Conservation (phyloP, 2,113 vertebrate genomes). For the crab-eating macaque (Macaca fascicularis) region DNA sequence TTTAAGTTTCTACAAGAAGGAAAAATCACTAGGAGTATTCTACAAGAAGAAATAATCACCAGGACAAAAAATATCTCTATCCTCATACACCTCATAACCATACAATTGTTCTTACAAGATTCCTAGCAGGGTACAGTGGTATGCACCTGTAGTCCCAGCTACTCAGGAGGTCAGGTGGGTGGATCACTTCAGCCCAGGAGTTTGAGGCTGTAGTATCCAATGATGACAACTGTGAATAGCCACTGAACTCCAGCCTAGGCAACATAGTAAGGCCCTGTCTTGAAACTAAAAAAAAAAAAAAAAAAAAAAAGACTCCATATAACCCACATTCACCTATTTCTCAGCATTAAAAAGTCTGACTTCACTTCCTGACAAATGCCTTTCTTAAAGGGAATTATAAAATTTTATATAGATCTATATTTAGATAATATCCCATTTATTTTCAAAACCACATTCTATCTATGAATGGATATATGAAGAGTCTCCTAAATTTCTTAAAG, state of each 20-base stretch:
- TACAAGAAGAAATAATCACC: background rate
- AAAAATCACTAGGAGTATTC: background rate
- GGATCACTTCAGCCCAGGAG: background rate
- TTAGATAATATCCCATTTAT: too few species aligned
- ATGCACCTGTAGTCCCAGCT: background rate
- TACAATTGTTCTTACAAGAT: background rate
- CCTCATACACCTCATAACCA: background rate
- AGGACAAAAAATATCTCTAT: background rate
- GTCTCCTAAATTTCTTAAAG: too few species aligned
- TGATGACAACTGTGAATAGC: background rate
- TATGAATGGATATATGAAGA: too few species aligned
- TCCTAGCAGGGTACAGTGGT: background rate
- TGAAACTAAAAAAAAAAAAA: background rate
- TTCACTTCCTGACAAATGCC: conserved; percentile 10
- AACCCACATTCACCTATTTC: background rate
- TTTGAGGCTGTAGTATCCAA: background rate
- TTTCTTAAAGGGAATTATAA: conserved; percentile 21
- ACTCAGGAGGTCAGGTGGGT: background rate
- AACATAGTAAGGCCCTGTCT: background rate
- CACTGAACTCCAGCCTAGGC: background rate
- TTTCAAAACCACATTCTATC: too few species aligned
- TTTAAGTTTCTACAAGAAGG: conserved; percentile 34
- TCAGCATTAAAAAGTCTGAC: background rate
- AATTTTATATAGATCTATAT: background rate
- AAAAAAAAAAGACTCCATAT: background rate